Base-by-base conservation (phyloP, 2,888 invertebrate species). In the Chrysotoxum bicinctum region DNA sequence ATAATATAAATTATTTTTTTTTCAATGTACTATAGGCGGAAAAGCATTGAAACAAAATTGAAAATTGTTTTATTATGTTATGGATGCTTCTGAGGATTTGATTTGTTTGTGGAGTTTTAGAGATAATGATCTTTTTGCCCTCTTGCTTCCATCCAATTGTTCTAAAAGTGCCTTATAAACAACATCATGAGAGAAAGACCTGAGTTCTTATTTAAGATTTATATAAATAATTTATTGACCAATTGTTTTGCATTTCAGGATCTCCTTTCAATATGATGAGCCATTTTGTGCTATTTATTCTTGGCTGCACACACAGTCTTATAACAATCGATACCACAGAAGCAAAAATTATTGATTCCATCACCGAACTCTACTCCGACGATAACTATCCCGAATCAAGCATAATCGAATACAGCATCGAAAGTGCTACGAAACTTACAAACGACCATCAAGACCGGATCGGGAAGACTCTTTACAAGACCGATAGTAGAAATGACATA, bases 401-500 rank as follows among this genome's bases (percentile, higher is more conserved):
- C 12, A 64, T 43, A 21, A 23, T 85, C 64, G 81, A 85, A 19
- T 85, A 85, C 26, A 69, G 50, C 37, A 62, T 85, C 2, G 81
- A 81, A 45, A 77, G 76, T 35, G 66, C 37, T 14, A 81, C 81
- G 30, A 48, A 80, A 52, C 40, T 60, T 9, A 19, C 48, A 0
- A 45, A 8, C 32, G 85, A 81, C 16, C 16, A 37, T 26, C 73
- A 43, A 12, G 76, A 76, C 0, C 60, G 85, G 8, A 69, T 62
- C 9, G 69, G 60, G 1, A 85, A 85, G 40, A 81, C 76, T 0
- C 85, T 85, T 0, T 85, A 76, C 64, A 81, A 69, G 19, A 77
- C 81, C 37, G 81, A 81, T 30, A 77, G 32, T 43, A 81, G 62
- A 4, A 85, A 85, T 37, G 85, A 85, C 19, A 85, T 85, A 45